Conservation (phyloP, 2,113 vertebrate species). For the Misgurnus mizolepis region DNA sequence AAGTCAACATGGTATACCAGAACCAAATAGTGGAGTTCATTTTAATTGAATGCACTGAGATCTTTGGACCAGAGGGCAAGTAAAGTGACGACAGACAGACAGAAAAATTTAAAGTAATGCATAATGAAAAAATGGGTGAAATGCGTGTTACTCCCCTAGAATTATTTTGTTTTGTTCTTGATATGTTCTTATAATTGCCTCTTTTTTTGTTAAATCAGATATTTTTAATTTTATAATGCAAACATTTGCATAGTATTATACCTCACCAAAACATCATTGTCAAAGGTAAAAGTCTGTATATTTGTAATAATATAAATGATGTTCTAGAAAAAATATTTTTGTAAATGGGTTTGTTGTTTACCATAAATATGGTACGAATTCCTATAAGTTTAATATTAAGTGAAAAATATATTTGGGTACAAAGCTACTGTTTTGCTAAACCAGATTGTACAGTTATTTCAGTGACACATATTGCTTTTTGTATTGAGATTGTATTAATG, state of each 20-base stretch:
- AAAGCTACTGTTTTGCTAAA: background rate
- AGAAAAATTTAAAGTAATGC: background rate
- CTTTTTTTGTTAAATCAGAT: background rate
- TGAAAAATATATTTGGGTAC: no score
- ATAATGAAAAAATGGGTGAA: background rate
- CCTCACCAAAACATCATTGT: background rate
- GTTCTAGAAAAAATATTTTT: background rate
- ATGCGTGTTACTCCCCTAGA: background rate
- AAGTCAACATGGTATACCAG: constrained; percentile 92
- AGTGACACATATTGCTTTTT: background rate
- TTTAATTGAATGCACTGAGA: constrained; percentile 80
- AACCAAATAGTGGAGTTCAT: constrained; percentile 94
- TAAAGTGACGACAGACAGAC: constrained; percentile 17
- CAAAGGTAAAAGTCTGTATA: background rate
- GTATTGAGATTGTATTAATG: background rate
- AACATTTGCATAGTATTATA: background rate
- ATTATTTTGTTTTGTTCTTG: background rate
- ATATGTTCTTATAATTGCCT: background rate
- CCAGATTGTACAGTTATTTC: background rate
- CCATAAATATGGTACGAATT: background rate
- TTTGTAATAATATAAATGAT: constrained; percentile 5
- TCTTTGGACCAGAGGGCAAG: constrained; percentile 77
- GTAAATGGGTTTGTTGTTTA: constrained; percentile 2
- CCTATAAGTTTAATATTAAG: background rate
- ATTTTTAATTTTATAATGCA: background rate